These are phyloP conservation scores for Pollenia amentaria DNA, from an alignment of 2,888 invertebrate species.

Conservation along the genomic window DNA sequence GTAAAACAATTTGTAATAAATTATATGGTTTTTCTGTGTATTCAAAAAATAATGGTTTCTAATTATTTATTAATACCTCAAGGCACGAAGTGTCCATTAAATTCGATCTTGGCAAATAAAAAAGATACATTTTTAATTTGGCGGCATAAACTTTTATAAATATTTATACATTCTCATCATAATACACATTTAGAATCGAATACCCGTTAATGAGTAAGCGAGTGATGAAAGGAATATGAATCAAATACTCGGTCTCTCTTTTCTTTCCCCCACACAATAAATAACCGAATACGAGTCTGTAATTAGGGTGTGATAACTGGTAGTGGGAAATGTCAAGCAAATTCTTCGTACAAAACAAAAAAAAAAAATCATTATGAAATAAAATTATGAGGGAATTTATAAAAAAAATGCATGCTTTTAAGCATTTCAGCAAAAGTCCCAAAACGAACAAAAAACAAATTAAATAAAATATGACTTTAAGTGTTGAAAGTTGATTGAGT, in stretches of 20 bases:
- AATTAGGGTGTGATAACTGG: constrained; percentile 39
- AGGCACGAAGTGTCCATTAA: constrained; percentile 43
- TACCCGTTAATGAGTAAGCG: constrained; percentile 8
- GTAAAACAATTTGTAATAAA: no score
- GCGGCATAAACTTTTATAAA: constrained; percentile 40
- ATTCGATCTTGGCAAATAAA: constrained; percentile 43
- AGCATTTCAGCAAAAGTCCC: constrained; percentile 15
- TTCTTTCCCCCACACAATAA: constrained; percentile 26
- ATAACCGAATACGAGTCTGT: constrained; percentile 2
- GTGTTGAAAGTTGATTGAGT: constrained; percentile 37
- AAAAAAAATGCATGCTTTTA: constrained; percentile 13
- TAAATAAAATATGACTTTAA: background rate
- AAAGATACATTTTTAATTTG: constrained; percentile 40
- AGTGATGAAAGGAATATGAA: constrained; percentile 39
- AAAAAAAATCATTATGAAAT: background rate
- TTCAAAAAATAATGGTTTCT: no score
- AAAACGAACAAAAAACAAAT: background rate
- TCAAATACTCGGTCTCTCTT: constrained; percentile 12
- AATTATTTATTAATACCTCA: background rate
- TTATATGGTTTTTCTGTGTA: no score
- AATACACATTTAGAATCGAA: background rate
- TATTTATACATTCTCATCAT: constrained; percentile 11
- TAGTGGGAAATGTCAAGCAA: constrained; percentile 39
- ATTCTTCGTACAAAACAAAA: background rate
- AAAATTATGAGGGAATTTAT: constrained; percentile 21